Evolutionary conservation across 2,888 invertebrate species (phyloP), one percentile per base, ranked within the genome.

Genomic region (Beris chalybata): DNA sequence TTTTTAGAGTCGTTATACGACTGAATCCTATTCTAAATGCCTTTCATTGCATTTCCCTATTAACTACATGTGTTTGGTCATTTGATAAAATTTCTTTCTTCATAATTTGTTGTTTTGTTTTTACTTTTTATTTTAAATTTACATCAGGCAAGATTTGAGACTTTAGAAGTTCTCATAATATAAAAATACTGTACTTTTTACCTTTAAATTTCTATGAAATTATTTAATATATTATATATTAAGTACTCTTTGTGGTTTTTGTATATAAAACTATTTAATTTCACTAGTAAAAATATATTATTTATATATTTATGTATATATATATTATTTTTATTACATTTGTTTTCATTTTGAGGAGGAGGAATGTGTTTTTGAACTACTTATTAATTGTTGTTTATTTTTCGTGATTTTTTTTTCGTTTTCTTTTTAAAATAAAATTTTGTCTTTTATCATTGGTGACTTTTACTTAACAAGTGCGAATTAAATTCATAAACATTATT

Each of bases 401-500:
- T 43, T 50, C 44, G 22, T 63, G 13, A 63, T 68, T 58, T 7
- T 56, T 22, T 22, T 22, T 53, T 53, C 22, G 22, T 13, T 38
- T 52, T 50, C 50, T 30, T 57, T 13, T 15, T 43, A 43, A 12
- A 43, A n/a, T 44, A 47, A 7, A 44, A 44, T 30, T 56, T 31
- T 56, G 30, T 56, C 31, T 70, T 61, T 70, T 63, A 61, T 72
- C 55, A 89, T 85, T 95, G 93, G 83, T 95, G 95, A 82, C 93
- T 93, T 82, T 94, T 94, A 82, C 95, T 95, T 73, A 95, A 85
- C 79, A 95, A 86, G 86, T 96, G 95, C 74, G 95, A 93, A 85
- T 96, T 95, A 85, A 97, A 97, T 82, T 97, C 95, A 83, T 97
- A 97, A 65, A 96, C 92, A 78, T 96, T 95, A 81, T 90, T 91